phyloP scores from a whole-genome alignment of 2,113 vertebrate genomes.

The Myocastor coypus region DNA sequence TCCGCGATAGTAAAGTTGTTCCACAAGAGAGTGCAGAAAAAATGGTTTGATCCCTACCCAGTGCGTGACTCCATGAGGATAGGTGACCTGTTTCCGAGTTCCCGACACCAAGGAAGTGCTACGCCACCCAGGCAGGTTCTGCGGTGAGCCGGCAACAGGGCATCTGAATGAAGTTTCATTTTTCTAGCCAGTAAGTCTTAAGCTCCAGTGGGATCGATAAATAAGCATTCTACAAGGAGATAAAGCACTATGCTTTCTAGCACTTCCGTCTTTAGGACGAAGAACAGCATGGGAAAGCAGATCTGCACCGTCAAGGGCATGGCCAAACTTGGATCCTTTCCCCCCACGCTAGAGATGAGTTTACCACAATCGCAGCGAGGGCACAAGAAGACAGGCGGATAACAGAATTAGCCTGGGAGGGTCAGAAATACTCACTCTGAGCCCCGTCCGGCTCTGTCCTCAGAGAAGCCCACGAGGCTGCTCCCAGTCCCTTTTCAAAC shows the following conservation, averaged over 20 bases:
- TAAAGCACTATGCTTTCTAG: constrained; percentile 30
- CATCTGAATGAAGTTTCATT: not conserved
- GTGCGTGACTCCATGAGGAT: not conserved
- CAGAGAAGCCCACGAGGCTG: constrained; percentile 59
- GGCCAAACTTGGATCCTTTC: constrained; percentile 6
- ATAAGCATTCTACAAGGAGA: constrained; percentile 12
- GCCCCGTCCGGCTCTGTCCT: constrained; percentile 62
- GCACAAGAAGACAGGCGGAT: not conserved
- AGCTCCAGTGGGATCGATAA: not conserved
- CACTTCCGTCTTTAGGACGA: not conserved
- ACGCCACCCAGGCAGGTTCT: not conserved
- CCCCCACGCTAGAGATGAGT: constrained; percentile 44
- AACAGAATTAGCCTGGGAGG: not conserved
- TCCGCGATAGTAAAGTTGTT: not conserved
- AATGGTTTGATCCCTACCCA: not conserved
- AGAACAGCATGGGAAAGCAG: not conserved
- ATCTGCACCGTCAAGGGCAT: not conserved
- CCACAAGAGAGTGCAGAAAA: not conserved
- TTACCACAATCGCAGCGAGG: not conserved
- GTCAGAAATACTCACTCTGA: constrained; percentile 61
- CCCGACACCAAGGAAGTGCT: not conserved
- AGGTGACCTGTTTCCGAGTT: not conserved
- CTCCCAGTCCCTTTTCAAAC: constrained; percentile 46
- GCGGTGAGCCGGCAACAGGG: not conserved
- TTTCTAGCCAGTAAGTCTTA: not conserved